Percentiles rank a stretch among this genome's conserved stretches.
Evolutionary conservation across 2,113 vertebrate species (phyloP).

Genomic region (Semnornis frantzii): DNA sequence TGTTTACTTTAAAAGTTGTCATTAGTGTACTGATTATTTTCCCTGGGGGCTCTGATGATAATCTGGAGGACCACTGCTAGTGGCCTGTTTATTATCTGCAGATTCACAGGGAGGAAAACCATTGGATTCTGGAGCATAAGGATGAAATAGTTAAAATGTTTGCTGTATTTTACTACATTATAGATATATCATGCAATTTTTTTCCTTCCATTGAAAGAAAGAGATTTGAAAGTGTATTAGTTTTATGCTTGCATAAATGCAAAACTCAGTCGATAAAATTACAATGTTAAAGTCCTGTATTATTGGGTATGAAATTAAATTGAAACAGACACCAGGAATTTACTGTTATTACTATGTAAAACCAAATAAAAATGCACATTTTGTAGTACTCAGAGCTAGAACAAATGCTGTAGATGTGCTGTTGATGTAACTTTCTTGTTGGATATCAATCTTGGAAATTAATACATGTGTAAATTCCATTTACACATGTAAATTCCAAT

Average conservation of each 20-base stretch:
- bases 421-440: constrained; percentile 18
- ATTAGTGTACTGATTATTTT: constrained; percentile 65
- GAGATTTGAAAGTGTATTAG: background rate
- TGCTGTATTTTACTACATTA: background rate
- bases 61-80: constrained; percentile 21
- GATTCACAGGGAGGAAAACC: background rate
- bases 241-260: background rate
- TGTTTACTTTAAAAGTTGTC: constrained; percentile 59
- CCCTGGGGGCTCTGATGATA: background rate
- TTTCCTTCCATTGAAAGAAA: background rate
- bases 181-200: background rate
- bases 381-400: constrained; percentile 9
- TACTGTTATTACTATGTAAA: constrained; percentile 9
- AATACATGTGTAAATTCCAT: constrained; percentile 44
- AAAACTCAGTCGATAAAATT: constrained; percentile 23
- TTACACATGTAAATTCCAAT: constrained; percentile 49
- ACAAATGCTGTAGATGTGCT: background rate
- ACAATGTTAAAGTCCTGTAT: background rate
- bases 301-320: constrained; percentile 36
- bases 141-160: constrained; percentile 11
- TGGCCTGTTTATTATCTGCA: background rate
- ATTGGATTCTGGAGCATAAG: background rate
- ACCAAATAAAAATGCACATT: background rate
- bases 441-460: constrained; percentile 18
- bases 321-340: background rate